Evolutionary conservation across 1,140 invertebrate species (phyloP).

Genomic region (Brachystomella parvula): DNA sequence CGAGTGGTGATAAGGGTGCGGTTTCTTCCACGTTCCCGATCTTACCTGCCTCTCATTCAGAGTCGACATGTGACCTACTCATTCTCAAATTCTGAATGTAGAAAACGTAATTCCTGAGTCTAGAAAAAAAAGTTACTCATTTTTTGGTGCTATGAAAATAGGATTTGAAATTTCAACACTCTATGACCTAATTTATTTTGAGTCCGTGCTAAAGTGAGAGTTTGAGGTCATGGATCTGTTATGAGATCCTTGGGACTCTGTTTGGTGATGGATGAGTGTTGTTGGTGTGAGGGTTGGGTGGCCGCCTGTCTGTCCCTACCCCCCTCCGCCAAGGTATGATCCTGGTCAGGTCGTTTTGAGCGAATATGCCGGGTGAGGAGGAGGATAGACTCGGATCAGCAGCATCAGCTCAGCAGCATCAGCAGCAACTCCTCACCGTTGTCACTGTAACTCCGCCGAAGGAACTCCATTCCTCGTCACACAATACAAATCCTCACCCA

Average conservation of each 20-base stretch:
- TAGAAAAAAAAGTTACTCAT: too few species aligned
- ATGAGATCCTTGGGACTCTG: not conserved
- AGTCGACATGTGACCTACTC: too few species aligned
- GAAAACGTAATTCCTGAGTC: too few species aligned
- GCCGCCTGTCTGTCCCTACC: not conserved
- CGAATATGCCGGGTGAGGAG: constrained; percentile 39
- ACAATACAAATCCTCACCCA: too few species aligned
- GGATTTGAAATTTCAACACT: too few species aligned
- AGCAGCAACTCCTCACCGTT: constrained; percentile 6
- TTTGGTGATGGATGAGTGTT: not conserved
- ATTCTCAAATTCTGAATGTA: too few species aligned
- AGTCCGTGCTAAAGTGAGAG: not conserved
- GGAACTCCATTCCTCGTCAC: too few species aligned
- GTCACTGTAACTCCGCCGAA: not conserved
- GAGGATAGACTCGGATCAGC: constrained; percentile 37
- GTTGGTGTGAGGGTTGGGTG: not conserved
- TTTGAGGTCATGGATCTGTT: too few species aligned
- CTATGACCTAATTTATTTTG: not conserved
- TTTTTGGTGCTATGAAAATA: too few species aligned
- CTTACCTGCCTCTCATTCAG: too few species aligned
- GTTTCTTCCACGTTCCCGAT: not conserved
- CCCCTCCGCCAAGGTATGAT: constrained; percentile 2
- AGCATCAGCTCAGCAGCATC: constrained; percentile 29
- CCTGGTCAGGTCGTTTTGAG: constrained; percentile 3
- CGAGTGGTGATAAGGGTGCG: not conserved